Conservation (phyloP, 2,113 vertebrate species). For the Podarcis raffonei region DNA sequence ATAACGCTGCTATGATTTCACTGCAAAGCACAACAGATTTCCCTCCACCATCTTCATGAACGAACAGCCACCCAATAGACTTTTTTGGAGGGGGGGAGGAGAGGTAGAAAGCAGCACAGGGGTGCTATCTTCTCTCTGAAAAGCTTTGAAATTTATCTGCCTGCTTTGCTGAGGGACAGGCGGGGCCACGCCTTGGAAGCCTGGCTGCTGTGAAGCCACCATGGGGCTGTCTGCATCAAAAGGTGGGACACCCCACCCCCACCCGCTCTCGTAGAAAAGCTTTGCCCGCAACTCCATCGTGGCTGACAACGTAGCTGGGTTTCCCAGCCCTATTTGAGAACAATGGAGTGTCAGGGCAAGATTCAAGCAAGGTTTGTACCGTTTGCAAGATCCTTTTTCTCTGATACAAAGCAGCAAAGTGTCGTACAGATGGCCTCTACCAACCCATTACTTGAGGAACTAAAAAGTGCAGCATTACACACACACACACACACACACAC, state of each 20-base stretch:
- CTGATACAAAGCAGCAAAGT: background rate
- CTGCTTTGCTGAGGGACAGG: background rate
- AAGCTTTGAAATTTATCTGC: background rate
- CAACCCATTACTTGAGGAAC: background rate
- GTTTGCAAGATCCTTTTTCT: background rate
- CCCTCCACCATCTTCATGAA: background rate
- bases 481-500: background rate
- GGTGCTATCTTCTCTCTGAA: no score
- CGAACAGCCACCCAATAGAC: background rate
- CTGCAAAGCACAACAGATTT: background rate
- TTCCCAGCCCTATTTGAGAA: no score
- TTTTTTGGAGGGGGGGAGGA: background rate
- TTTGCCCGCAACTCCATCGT: background rate
- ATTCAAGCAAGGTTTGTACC: no score
- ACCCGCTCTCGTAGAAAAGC: background rate
- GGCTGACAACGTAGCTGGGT: no score
- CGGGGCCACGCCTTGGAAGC: no score
- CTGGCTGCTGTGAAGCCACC: no score
- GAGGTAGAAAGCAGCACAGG: background rate
- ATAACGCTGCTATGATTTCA: background rate
- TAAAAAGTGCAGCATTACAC: background rate
- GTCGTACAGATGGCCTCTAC: background rate
- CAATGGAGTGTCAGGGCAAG: background rate
- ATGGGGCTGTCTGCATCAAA: no score
- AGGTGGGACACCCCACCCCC: no score